Evolutionary conservation across 2,888 invertebrate species (phyloP).

Genomic region (Macaria liturata): DNA sequence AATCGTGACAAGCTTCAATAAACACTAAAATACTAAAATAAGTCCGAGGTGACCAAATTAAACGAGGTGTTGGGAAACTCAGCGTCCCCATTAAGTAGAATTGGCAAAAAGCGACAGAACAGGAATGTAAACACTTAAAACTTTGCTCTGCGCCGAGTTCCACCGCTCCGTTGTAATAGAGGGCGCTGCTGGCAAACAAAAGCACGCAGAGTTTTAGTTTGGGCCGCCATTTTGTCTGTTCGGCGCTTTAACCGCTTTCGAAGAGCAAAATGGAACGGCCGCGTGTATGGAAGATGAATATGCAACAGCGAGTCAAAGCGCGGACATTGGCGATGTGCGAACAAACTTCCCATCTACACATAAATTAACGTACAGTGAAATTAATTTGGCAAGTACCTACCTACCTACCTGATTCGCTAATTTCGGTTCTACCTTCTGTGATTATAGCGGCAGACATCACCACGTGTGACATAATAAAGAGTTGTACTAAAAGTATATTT

Average conservation of each 20-base stretch:
- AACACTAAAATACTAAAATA: conserved; percentile 63
- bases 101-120: conserved; percentile 80
- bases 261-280: conserved; percentile 57
- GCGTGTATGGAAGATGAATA: conserved; percentile 69
- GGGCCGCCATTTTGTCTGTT: conserved; percentile 64
- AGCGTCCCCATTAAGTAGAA: conserved; percentile 73
- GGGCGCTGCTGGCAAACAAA: conserved; percentile 75
- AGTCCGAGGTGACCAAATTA: conserved; percentile 62
- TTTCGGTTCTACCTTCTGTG: too few relatives aligned
- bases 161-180: conserved; percentile 62
- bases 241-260: conserved; percentile 65
- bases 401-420: too few relatives aligned
- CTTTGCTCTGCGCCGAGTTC: conserved; percentile 66
- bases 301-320: conserved; percentile 60
- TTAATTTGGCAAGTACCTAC: too few relatives aligned
- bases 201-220: conserved; percentile 68
- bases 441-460: too few relatives aligned
- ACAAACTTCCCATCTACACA: conserved; percentile 2
- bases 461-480: too few relatives aligned
- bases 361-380: background rate
- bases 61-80: conserved; percentile 69
- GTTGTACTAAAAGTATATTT: too few relatives aligned
- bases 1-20: conserved; percentile 62
- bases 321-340: conserved; percentile 30
- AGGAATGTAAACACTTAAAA: conserved; percentile 81